Base-by-base conservation (phyloP, 2,797 vertebrate genomes). In the Microchirus variegatus region DNA sequence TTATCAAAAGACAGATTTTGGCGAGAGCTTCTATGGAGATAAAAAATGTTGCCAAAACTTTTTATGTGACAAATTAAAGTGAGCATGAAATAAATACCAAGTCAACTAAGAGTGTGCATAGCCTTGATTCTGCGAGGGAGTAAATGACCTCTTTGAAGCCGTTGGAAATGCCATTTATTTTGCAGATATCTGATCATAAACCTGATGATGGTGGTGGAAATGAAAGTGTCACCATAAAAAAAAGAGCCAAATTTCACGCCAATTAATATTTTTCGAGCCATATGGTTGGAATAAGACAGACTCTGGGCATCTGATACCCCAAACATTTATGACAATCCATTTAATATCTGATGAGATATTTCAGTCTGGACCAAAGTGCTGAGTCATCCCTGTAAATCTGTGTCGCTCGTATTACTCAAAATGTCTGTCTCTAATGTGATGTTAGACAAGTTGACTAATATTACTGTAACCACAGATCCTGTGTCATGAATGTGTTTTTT, bases 1-100 rank as follows among this genome's bases (percentile, higher is more conserved):
- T 4, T 10, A 37, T 45, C 31, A 53, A 47, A 63, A 63, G 45
- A 56, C 12, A 40, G 15, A 50, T 42, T 18, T 17, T 53, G 40
- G 46, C 67, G 61, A 37, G 16, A 47, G 16, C n/a, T 51, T 26
- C 36, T 54, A 40, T 8, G 53, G 15, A 44, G n/a, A 4, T n/a
- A 38, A 48, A 2, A 4, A n/a, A n/a, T 16, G 10, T 48, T n/a
- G 2, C 41, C 12, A 13, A 53, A 5, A 43, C 37, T 2, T 46
- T 53, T 55, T 10, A 43, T 19, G 13, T 31, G 26, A 18, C 15
- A n/a, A 38, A 43, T 4, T 15, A 43, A 40, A 22, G 6, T 5
- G 12, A 54, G 9, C 5, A n/a, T 36, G 16, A 52, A 63, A 35
- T 35, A 22, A 18, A 44, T 11, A 10, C 19, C 19, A 16, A 37